Evolutionary conservation across 2,888 invertebrate species (phyloP).

Genomic region (Pterostichus niger): DNA sequence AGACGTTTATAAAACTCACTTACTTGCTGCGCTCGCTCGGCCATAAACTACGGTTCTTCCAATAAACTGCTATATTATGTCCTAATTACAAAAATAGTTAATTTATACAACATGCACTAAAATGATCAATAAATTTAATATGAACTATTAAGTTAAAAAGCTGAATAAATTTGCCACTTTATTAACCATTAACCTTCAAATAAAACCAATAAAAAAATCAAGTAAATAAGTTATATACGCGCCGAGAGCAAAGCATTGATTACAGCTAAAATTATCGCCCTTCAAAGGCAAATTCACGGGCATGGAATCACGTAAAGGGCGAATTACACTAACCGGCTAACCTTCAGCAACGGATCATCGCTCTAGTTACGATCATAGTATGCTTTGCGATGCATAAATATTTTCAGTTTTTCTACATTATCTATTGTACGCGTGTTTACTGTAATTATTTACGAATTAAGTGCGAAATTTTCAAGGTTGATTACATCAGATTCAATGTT

Average conservation of each 20-base stretch:
- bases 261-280: conserved; percentile 13
- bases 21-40: no score
- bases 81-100: no score
- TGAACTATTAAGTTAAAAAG: neutral
- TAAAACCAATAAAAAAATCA: conserved; percentile 1
- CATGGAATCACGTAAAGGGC: conserved; percentile 1
- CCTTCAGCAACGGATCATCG: neutral
- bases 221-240: neutral
- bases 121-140: no score
- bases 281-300: conserved; percentile 25
- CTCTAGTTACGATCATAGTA: neutral
- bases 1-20: no score
- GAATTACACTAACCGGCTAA: conserved; percentile 6
- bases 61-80: no score
- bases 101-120: no score
- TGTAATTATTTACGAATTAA: conserved; percentile 24
- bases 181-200: conserved; percentile 8
- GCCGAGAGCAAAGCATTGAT: neutral
- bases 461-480: conserved; percentile 41
- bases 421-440: neutral
- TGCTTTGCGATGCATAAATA: neutral
- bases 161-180: conserved; percentile 6
- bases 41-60: no score
- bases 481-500: conserved; percentile 29
- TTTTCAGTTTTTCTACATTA: conserved; percentile 35